Evolutionary conservation across 2,113 vertebrate species (phyloP).

Genomic region (Oryzias javanicus): DNA sequence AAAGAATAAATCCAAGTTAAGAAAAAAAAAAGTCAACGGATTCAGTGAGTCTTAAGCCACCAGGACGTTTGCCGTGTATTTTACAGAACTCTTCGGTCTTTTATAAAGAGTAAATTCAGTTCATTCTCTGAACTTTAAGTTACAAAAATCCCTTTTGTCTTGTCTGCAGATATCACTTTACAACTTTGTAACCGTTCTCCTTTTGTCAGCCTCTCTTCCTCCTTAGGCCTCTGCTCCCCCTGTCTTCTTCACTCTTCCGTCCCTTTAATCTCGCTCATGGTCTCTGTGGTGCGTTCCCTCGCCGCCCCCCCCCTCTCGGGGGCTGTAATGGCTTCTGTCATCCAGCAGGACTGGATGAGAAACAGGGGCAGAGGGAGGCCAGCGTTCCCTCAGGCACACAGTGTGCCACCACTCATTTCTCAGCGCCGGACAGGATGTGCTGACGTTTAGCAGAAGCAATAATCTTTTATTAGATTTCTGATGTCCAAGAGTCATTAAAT

Average conservation of each 20-base stretch:
- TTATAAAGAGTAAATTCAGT: no score
- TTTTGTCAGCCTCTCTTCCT: conserved; percentile 41
- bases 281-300: conserved; percentile 22
- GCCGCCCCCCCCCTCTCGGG: conserved; percentile 9
- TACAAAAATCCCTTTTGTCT: conserved; percentile 18
- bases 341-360: conserved; percentile 41
- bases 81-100: no score
- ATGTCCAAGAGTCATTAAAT: no score
- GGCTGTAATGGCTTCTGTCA: conserved; percentile 53
- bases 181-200: conserved; percentile 27
- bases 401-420: conserved; percentile 7
- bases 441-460: background rate
- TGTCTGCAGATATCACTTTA: conserved; percentile 25
- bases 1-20: no score
- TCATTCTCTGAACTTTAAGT: no score
- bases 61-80: no score
- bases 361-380: conserved; percentile 12
- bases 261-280: conserved; percentile 49
- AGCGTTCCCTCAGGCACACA: conserved; percentile 8
- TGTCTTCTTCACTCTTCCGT: conserved; percentile 45
- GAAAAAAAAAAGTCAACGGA: no score
- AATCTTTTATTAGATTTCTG: background rate
- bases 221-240: conserved; percentile 19
- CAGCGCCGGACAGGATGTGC: background rate
- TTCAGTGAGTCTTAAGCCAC: no score